Conservation (phyloP, 2,888 invertebrate species). For the Calameuta filiformis region DNA sequence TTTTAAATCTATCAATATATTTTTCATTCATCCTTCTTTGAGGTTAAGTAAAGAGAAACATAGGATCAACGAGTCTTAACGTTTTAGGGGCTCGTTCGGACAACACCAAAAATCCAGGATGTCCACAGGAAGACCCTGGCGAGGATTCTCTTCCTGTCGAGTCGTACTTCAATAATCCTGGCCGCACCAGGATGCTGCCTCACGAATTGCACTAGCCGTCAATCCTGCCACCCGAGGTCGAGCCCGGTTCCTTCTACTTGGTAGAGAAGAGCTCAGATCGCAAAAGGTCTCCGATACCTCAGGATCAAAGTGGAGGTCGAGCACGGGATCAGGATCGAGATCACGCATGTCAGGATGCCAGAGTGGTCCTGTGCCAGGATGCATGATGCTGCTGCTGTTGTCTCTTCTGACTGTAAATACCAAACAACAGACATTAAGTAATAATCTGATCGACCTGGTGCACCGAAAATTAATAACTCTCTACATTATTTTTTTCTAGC, state of each 20-base stretch:
- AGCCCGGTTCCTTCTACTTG: background rate
- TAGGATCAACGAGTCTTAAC: too few relatives aligned
- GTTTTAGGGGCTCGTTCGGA: too few relatives aligned
- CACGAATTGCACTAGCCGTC: background rate
- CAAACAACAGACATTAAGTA: background rate
- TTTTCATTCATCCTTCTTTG: too few relatives aligned
- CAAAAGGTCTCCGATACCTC: background rate
- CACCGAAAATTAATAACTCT: too few relatives aligned
- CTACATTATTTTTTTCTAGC: too few relatives aligned
- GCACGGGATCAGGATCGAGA: conserved; percentile 39
- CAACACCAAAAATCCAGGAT: too few relatives aligned
- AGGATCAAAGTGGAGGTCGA: conserved; percentile 12
- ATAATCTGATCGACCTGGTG: too few relatives aligned
- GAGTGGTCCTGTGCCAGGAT: conserved; percentile 61
- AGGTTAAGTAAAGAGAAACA: too few relatives aligned
- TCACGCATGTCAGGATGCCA: conserved; percentile 58
- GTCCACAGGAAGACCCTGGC: too few relatives aligned
- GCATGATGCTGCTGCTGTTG: conserved; percentile 39
- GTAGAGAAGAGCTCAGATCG: background rate
- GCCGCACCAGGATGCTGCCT: background rate
- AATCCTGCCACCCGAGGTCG: background rate
- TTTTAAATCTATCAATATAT: too few relatives aligned
- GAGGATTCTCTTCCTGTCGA: too few relatives aligned
- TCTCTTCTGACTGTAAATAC: conserved; percentile 29
- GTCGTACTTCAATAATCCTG: too few relatives aligned